Evolutionary conservation across 2,113 vertebrate species (phyloP), one percentile per base, ranked within the genome.

Genomic region (Clarias gariepinus): DNA sequence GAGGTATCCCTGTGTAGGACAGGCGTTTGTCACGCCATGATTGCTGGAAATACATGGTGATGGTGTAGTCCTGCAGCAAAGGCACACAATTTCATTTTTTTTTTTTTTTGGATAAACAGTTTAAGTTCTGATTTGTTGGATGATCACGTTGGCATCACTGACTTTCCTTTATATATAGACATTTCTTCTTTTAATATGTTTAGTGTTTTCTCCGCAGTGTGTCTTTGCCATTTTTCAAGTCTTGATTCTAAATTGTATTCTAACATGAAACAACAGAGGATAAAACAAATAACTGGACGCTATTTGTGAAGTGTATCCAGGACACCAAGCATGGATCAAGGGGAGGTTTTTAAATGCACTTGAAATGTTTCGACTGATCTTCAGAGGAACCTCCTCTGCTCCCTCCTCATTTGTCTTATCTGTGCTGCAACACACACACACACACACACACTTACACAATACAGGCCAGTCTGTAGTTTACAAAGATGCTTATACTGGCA

Each of bases 1-100:
- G 93, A 79, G 97, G 97, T 81, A 98, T 98, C 92, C 97, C 97
- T 58, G 97, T 97, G 90, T 98, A 98, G 73, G 97, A 98, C 9
- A 98, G 94, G 33, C 97, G 96, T 94, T 98, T 98, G 94, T 98
- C 97, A 84, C 97, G 96, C 97, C 97, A 98, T 18, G 97, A 97
- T 90, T 98, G 97, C 90, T 98, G 97, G 92, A 98, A 98, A 90
- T 98, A 98, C 96, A 98, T 98, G 91, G 97, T 98, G 90, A 98
- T 95, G 74, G 97, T 98, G 89, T 98, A 98, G 91, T 98, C 97
- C 97, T 98, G 92, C 23, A 36, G 87, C 66, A 78, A 53, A 78
- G 58, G 86, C 57, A 84, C 5, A 77, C 23, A 84, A 8, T 47
- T 47, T 7, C 36, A 69, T 76, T 76, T 76, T 4, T 33, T 41